Conservation (phyloP, 2,888 invertebrate species). For the Atrina japonica region DNA sequence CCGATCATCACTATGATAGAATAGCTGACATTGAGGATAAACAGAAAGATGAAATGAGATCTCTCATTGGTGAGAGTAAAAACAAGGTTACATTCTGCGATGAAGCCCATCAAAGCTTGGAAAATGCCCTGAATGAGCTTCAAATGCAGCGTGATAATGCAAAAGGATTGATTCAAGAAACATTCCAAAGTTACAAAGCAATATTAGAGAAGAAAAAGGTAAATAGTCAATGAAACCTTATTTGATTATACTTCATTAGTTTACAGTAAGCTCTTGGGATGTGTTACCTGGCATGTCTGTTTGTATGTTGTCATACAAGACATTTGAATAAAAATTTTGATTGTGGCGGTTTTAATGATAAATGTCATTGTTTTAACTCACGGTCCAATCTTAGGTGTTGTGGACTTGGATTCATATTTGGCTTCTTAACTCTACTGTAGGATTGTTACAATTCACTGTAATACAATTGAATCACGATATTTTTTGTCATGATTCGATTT, state of each 20-base stretch:
- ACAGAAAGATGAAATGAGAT: slow-evolving; percentile 89
- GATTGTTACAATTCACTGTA: too few species aligned
- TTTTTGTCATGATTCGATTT: too few species aligned
- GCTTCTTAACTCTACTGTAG: too few species aligned
- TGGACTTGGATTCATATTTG: too few species aligned
- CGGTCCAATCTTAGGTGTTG: too few species aligned
- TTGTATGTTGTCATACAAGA: background rate
- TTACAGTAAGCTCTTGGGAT: too few species aligned
- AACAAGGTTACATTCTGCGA: slow-evolving; percentile 89
- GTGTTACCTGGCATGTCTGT: too few species aligned
- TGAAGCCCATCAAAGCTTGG: slow-evolving; percentile 88
- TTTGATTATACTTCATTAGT: too few species aligned
- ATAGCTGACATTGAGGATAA: slow-evolving; percentile 90
- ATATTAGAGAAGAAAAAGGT: slow-evolving; percentile 87
- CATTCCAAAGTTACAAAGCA: slow-evolving; percentile 84
- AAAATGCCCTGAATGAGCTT: slow-evolving; percentile 91
- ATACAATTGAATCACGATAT: too few species aligned
- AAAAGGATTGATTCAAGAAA: slow-evolving; percentile 86
- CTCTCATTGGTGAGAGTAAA: slow-evolving; percentile 88
- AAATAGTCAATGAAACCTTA: too few species aligned
- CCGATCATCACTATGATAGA: slow-evolving; percentile 91
- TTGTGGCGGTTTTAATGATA: background rate
- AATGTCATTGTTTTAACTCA: too few species aligned
- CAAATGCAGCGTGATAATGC: slow-evolving; percentile 94
- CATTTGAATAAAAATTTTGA: background rate